Evolutionary conservation across 1,140 invertebrate genomes (phyloP), one percentile per base, ranked within the genome.

Genomic region (Caenorhabditis briggsae): DNA sequence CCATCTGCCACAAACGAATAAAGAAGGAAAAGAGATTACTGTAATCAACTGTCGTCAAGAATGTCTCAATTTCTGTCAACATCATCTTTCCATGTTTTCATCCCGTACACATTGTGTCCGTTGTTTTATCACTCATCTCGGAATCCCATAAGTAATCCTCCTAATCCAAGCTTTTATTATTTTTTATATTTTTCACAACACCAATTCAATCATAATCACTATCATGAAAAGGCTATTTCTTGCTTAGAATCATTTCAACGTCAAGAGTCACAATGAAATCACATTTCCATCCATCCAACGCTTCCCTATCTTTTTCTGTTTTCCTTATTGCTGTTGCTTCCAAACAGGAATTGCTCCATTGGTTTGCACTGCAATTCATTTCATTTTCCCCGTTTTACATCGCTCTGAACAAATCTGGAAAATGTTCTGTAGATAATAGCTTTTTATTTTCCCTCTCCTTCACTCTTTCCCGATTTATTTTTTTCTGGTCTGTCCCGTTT

Each of bases 191-290:
- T 74, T 12, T 64, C 23, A 20, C 59, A 33, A 64, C 11, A 11
- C 59, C 59, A 59, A 16, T 16, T 23, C 65, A 70, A 46, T 70
- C 65, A 46, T 70, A 70, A 70, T 70, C 65, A 70, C 46, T 41
- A 70, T 70, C 65, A 70, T 70, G 65, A 70, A 70, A 70, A 46
- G 65, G 65, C 65, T 70, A 41, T 70, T 70, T 70, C 65, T 70
- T 70, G 65, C 65, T 70, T 58, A 58, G n/a, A 48, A 46, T 46
- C 8, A 14, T 65, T 41, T 65, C 65, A 6, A 41, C 23, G 18
- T 70, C 41, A 43, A 46, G 20, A 46, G 65, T 70, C 65, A 70
- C 65, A 70, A n/a, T 48, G 43, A 70, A 70, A 43, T 11, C 65
- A 48, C 43, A 46, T 70, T 48, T 59, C 33, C 56, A 50, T 48